These are phyloP conservation scores for Erpornis zantholeuca DNA, from an alignment of 2,113 vertebrate genomes.

Conservation along the genomic window DNA sequence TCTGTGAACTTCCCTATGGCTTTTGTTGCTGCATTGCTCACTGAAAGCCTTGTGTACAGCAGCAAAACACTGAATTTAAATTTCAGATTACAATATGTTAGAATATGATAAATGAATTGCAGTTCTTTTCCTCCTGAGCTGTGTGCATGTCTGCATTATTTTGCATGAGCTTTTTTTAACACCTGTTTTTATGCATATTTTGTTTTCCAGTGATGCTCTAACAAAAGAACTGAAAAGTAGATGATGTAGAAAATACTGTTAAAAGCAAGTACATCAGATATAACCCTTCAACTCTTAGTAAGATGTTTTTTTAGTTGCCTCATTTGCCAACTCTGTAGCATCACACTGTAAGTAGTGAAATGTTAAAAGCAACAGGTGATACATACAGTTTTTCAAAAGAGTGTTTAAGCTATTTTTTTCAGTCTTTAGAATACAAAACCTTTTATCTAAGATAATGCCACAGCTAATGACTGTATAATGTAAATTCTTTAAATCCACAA, in stretches of 20 bases:
- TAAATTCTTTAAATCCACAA: not conserved
- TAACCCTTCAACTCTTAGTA: not conserved
- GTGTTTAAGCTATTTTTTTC: not conserved
- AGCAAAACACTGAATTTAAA: not conserved
- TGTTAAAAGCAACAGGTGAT: not conserved
- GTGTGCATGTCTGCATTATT: not conserved
- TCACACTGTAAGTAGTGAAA: not conserved
- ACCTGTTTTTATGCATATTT: not conserved
- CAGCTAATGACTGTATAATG: not conserved
- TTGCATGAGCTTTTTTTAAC: constrained; percentile 40
- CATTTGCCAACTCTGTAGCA: not conserved
- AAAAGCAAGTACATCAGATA: not conserved
- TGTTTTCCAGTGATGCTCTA: constrained; percentile 18
- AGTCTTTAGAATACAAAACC: not conserved
- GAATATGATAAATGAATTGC: not conserved
- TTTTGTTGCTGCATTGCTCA: not conserved
- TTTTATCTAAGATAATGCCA: not conserved
- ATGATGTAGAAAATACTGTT: constrained; percentile 3
- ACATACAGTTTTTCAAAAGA: not conserved
- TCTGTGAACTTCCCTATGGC: not conserved
- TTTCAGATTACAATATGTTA: not conserved
- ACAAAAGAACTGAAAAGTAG: constrained; percentile 5
- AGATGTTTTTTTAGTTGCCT: not conserved
- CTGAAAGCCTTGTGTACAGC: not conserved
- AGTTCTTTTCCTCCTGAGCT: not conserved